Percentiles rank a stretch among this genome's conserved stretches.
These are phyloP conservation scores for Phylloscopus trochilus DNA, from an alignment of 2,113 vertebrate genomes.

Conservation along the genomic window DNA sequence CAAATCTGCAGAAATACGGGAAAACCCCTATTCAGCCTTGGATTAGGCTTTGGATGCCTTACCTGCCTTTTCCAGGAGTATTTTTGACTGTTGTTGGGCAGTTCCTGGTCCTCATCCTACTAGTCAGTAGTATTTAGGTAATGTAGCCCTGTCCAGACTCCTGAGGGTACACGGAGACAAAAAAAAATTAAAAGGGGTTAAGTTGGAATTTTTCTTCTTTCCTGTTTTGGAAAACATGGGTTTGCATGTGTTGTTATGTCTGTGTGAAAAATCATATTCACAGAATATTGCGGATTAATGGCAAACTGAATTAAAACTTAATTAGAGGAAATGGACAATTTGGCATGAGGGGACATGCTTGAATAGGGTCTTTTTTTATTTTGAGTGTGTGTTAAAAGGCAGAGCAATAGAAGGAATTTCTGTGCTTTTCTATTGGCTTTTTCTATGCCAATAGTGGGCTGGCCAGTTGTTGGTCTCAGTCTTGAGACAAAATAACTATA, in stretches of 20 bases:
- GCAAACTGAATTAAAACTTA: background rate
- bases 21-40: background rate
- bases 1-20: background rate
- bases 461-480: background rate
- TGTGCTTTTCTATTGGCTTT: background rate
- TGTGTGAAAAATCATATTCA: background rate
- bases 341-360: fast-evolving
- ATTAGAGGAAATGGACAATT: background rate
- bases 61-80: background rate
- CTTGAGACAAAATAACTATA: background rate
- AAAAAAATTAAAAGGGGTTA: background rate
- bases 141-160: background rate
- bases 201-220: background rate
- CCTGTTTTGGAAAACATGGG: background rate
- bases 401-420: background rate
- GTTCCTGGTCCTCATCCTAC: background rate
- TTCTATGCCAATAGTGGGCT: background rate
- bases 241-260: background rate
- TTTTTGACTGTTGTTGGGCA: background rate
- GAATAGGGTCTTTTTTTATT: background rate
- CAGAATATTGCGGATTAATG: background rate
- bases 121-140: background rate
- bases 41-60: background rate
- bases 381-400: background rate
- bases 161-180: background rate